A percentile compares a stretch with the other conserved stretches of the same genome.
Evolutionary conservation across 2,113 vertebrate genomes (phyloP).

Genomic region (Epinephelus lanceolatus): DNA sequence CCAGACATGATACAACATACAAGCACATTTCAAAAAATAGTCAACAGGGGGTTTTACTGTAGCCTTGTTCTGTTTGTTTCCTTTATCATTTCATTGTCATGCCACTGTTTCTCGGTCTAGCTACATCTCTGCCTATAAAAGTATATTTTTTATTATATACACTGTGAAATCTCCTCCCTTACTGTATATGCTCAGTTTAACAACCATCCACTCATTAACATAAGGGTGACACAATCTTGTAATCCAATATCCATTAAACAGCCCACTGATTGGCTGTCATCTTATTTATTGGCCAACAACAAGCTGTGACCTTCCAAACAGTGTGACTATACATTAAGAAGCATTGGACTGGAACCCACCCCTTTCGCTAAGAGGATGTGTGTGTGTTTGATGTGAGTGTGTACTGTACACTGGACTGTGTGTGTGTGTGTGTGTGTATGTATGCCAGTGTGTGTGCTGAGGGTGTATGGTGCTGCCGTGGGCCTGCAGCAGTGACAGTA

Average conservation of each 20-base stretch:
- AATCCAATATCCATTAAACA: conserved; percentile 46
- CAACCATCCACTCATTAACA: conserved; percentile 26
- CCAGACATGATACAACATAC: not conserved
- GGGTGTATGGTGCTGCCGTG: conserved; percentile 4
- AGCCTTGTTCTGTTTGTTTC: not conserved
- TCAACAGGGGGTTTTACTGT: not conserved
- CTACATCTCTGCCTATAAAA: not conserved
- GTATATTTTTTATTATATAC: not conserved
- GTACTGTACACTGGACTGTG: too few relatives aligned
- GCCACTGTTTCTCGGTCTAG: not conserved
- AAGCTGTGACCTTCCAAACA: conserved; percentile 61
- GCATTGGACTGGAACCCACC: conserved; percentile 9
- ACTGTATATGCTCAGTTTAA: conserved; percentile 28
- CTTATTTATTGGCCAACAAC: conserved; percentile 49
- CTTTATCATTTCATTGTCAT: not conserved
- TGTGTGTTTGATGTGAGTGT: conserved; percentile 32
- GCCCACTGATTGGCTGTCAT: conserved; percentile 41
- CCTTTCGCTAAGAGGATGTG: conserved; percentile 2
- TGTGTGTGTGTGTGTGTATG: not conserved
- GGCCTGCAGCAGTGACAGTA: conserved; percentile 40
- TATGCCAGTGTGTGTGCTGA: not conserved
- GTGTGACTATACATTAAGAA: conserved; percentile 42
- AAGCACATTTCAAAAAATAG: not conserved
- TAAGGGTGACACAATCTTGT: conserved; percentile 15
- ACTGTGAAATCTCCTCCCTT: conserved; percentile 11